These are phyloP conservation scores for Heliornis fulica DNA, from an alignment of 2,113 vertebrate genomes.

Conservation along the genomic window DNA sequence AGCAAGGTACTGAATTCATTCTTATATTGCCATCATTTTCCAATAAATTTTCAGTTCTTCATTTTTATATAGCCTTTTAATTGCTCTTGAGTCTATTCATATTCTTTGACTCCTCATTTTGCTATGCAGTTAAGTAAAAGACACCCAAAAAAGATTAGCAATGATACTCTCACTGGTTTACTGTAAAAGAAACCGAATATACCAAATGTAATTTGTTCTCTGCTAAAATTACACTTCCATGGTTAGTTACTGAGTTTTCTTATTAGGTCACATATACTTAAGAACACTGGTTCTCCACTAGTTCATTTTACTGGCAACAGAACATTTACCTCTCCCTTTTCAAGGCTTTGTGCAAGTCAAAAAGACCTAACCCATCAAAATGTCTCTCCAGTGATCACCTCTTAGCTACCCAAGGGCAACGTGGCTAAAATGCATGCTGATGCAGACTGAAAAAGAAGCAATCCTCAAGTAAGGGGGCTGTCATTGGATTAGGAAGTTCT, in stretches of 20 bases:
- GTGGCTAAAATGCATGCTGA: neutral
- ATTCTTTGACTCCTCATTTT: neutral
- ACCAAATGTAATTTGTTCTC: constrained; percentile 31
- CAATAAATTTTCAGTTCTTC: neutral
- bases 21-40: neutral
- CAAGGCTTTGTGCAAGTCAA: neutral
- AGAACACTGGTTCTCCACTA: constrained; percentile 4
- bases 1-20: neutral
- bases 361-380: neutral
- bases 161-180: constrained; percentile 14
- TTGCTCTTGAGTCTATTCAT: neutral
- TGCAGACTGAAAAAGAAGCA: neutral
- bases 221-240: constrained; percentile 52
- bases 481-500: neutral
- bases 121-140: neutral
- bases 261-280: constrained; percentile 46
- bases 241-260: constrained; percentile 37
- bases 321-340: neutral
- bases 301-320: neutral
- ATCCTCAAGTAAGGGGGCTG: neutral
- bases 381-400: neutral
- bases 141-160: neutral
- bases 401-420: neutral
- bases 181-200: constrained; percentile 54
- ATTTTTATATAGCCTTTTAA: neutral